phyloP scores from a whole-genome alignment of 2,797 vertebrate species.

The Austrolebias charrua region DNA sequence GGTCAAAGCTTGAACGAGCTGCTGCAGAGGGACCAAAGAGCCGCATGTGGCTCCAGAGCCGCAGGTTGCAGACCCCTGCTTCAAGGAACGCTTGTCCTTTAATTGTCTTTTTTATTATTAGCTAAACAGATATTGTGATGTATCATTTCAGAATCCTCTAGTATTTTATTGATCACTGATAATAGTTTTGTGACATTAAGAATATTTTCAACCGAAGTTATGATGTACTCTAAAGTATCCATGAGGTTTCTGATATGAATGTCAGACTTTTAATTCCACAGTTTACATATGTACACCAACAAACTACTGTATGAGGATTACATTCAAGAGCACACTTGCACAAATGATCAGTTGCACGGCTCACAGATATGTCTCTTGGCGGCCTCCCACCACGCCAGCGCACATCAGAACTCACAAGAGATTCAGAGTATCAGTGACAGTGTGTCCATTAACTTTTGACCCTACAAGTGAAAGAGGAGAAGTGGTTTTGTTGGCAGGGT shows the following conservation, averaged over 20 bases:
- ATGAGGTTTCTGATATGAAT: conserved; percentile 16
- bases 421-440: conserved; percentile 32
- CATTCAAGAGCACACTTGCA: conserved; percentile 5
- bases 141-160: too few relatives aligned
- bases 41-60: too few relatives aligned
- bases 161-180: too few relatives aligned
- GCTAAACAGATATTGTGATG: too few relatives aligned
- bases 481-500: neutral
- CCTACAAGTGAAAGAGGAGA: conserved; percentile 14
- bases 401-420: conserved; percentile 23
- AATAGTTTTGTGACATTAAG: too few relatives aligned
- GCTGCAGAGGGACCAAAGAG: too few relatives aligned
- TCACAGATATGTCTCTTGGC: conserved; percentile 25
- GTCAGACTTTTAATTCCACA: neutral
- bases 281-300: conserved; percentile 4
- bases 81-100: too few relatives aligned
- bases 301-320: conserved; percentile 3
- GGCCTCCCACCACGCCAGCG: conserved; percentile 10
- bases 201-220: too few relatives aligned
- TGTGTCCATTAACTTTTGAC: conserved; percentile 43
- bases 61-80: too few relatives aligned
- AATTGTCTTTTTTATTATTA: too few relatives aligned
- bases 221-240: neutral
- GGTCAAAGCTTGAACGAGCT: too few relatives aligned
- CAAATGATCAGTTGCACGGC: neutral